Conservation (phyloP, 1,140 invertebrate species). For the Centruroides sculpturatus region DNA sequence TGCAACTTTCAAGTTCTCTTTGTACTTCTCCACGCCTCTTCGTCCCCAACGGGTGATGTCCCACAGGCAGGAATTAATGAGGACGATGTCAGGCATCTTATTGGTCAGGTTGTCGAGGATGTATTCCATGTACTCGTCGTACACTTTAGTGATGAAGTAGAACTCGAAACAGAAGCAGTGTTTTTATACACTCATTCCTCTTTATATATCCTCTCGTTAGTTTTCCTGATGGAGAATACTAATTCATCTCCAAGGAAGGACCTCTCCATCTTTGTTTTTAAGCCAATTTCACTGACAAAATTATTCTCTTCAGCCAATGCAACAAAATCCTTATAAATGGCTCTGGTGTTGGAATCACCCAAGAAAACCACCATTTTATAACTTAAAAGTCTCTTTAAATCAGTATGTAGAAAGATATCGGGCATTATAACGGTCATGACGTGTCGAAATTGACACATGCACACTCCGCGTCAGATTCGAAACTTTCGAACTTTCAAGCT, state of each 20-base stretch:
- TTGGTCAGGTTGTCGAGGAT: constrained; percentile 24
- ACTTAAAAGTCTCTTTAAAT: background rate
- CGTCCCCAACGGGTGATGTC: constrained; percentile 36
- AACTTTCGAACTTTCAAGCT: too few relatives aligned
- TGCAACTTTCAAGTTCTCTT: constrained; percentile 29
- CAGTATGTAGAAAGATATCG: background rate
- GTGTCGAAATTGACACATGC: too few relatives aligned
- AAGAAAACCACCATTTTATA: constrained; percentile 1
- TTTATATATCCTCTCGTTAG: constrained; percentile 26
- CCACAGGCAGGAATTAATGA: constrained; percentile 38
- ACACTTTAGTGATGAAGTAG: constrained; percentile 34
- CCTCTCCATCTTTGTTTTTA: constrained; percentile 25
- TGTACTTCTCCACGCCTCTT: constrained; percentile 29
- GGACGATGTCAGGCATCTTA: constrained; percentile 30
- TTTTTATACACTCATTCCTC: constrained; percentile 26
- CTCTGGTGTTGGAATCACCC: constrained; percentile 21
- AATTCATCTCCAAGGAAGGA: constrained; percentile 25
- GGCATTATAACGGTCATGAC: background rate
- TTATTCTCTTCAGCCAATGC: constrained; percentile 23
- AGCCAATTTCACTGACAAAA: constrained; percentile 19
- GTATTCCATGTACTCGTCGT: constrained; percentile 27
- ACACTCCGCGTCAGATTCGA: too few relatives aligned
- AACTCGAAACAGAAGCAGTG: constrained; percentile 20
- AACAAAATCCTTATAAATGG: constrained; percentile 32
- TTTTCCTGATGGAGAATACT: constrained; percentile 24